Evolutionary conservation across 1,140 invertebrate species (phyloP).

Genomic region (Potamilus streckersoni): DNA sequence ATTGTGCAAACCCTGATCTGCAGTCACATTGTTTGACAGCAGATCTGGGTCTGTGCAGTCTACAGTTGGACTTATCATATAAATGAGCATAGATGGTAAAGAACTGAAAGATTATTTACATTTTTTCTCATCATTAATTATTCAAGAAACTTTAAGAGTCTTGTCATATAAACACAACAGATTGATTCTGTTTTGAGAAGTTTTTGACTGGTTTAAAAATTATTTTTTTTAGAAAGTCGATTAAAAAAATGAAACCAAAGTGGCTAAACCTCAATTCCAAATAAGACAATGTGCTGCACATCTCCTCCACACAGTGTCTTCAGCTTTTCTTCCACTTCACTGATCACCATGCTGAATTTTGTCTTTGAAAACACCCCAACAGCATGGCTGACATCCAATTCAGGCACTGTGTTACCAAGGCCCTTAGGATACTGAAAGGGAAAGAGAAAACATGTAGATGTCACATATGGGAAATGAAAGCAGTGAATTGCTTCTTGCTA

Average conservation of each 20-base stretch:
- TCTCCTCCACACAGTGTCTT: slow-evolving; percentile 47
- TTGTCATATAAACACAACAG: no score
- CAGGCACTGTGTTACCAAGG: slow-evolving; percentile 81
- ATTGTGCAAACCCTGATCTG: no score
- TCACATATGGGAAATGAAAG: neutral
- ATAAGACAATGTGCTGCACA: slow-evolving; percentile 77
- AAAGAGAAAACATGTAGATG: neutral
- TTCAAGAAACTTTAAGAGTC: no score
- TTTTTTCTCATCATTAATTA: no score
- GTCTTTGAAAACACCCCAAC: slow-evolving; percentile 78
- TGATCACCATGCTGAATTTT: slow-evolving; percentile 86
- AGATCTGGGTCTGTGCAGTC: no score
- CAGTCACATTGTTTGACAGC: no score
- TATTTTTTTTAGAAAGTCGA: neutral
- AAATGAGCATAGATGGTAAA: no score
- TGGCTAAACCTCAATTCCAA: slow-evolving; percentile 81
- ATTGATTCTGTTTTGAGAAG: no score
- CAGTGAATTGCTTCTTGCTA: neutral
- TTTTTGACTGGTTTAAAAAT: neutral
- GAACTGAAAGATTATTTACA: no score
- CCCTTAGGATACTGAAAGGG: slow-evolving; percentile 75
- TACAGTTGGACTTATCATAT: no score
- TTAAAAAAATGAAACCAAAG: neutral
- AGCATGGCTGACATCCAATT: slow-evolving; percentile 75
- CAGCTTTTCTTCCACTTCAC: slow-evolving; percentile 75